phyloP scores from a whole-genome alignment of 30 jellyfish, hydroid and myxozoan species.

The Aurelia sp. region DNA sequence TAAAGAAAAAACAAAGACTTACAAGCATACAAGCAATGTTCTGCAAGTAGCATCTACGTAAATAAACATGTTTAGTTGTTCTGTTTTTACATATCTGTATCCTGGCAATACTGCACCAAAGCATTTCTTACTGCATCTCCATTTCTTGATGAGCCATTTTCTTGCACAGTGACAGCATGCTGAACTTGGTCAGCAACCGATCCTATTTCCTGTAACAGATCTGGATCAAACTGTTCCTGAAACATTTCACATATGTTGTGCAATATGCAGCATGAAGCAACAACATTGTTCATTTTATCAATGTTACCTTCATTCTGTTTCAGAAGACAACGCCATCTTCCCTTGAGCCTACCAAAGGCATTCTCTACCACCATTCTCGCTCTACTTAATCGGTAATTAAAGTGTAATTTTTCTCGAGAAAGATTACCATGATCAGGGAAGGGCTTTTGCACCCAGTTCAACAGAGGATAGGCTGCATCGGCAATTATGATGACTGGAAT shows the following conservation, averaged over 20 bases:
- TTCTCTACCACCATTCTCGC: conserved; percentile 70
- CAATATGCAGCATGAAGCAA: conserved; percentile 48
- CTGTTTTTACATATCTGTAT: conserved; percentile 3
- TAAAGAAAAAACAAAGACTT: not conserved
- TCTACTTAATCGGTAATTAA: conserved; percentile 60
- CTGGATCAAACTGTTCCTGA: conserved; percentile 10
- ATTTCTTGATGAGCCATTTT: conserved; percentile 29
- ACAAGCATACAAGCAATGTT: not conserved
- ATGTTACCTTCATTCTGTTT: conserved; percentile 22
- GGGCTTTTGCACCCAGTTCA: conserved; percentile 13
- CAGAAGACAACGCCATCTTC: conserved; percentile 31
- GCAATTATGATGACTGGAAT: conserved; percentile 23
- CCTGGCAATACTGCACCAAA: conserved; percentile 33
- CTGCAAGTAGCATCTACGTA: not conserved
- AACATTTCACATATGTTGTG: conserved; percentile 44
- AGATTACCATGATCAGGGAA: conserved; percentile 35
- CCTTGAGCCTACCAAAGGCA: conserved; percentile 69
- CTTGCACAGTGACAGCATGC: conserved; percentile 24
- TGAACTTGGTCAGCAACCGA: conserved; percentile 8
- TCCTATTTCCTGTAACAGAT: not conserved
- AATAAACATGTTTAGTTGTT: not conserved
- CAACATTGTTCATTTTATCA: not conserved
- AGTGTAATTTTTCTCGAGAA: conserved; percentile 19
- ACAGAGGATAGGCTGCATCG: conserved; percentile 49
- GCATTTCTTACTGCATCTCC: conserved; percentile 42